Percentiles rank a stretch among this genome's conserved stretches.
phyloP scores from a whole-genome alignment of 1,140 invertebrate species.

The Aphis craccivora region DNA sequence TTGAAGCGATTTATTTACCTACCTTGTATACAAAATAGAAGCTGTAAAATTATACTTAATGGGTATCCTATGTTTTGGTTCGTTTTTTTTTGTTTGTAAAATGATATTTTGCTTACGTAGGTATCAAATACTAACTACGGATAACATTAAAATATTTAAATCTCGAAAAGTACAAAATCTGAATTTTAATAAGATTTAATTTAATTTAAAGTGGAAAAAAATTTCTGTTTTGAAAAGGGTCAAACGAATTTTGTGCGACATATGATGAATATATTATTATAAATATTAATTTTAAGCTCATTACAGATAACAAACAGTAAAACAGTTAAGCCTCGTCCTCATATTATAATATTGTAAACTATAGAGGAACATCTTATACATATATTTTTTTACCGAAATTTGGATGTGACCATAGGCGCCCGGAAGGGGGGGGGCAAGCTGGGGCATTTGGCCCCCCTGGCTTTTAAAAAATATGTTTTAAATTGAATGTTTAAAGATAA shows the following conservation, averaged over 20 bases:
- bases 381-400: background rate
- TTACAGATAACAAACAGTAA: background rate
- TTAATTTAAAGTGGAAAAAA: background rate
- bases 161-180: background rate
- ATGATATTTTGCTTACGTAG: background rate
- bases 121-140: background rate
- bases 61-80: background rate
- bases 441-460: too few relatives aligned
- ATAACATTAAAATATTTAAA: background rate
- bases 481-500: too few relatives aligned
- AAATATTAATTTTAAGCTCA: background rate
- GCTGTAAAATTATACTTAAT: background rate
- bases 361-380: background rate
- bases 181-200: background rate
- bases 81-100: background rate
- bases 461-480: too few relatives aligned
- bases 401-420: too few relatives aligned
- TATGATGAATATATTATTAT: conserved; percentile 1
- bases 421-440: too few relatives aligned
- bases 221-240: background rate
- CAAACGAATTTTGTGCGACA: background rate
- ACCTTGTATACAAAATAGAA: background rate
- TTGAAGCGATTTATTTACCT: background rate
- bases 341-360: background rate
- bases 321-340: background rate